Percentiles rank a stretch among this genome's conserved stretches.
Conservation (phyloP, 2,113 vertebrate species). For the Forbesichthys agassizii region DNA sequence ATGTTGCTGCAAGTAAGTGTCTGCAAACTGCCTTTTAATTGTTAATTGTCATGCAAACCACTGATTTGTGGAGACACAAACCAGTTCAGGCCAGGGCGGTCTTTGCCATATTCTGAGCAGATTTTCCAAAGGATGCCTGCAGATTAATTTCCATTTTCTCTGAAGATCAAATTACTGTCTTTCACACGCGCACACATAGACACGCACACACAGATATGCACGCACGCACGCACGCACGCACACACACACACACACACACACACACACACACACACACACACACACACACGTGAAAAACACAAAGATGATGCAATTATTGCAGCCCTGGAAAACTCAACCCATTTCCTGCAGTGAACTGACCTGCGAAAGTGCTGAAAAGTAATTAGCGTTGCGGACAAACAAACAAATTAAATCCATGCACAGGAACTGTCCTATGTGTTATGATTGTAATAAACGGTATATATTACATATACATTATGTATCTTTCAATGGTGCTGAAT, state of each 20-base stretch:
- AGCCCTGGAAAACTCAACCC: constrained; percentile 38
- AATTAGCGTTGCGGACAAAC: constrained; percentile 36
- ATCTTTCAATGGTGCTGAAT: no score
- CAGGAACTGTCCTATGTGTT: not conserved
- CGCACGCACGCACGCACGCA: no score
- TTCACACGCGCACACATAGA: no score
- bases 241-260: not conserved
- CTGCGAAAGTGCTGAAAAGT: constrained; percentile 17
- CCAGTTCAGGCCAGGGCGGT: no score
- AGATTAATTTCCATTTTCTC: constrained; percentile 44
- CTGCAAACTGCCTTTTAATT: no score
- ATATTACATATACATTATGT: no score
- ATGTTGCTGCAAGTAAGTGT: no score
- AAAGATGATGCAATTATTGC: constrained; percentile 47
- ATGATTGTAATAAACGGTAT: constrained; percentile 1
- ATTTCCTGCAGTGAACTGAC: constrained; percentile 57
- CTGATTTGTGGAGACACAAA: no score
- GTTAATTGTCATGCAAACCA: no score
- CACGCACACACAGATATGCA: no score
- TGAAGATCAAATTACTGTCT: constrained; percentile 29
- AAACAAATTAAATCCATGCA: constrained; percentile 1
- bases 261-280: no score
- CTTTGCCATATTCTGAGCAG: no score
- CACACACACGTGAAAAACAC: constrained; percentile 48
- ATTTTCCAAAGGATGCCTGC: constrained; percentile 32